A percentile compares a stretch with the other conserved stretches of the same genome.
These are phyloP conservation scores for Theonella swinhoei DNA, from an alignment of 37 sponge, comb jelly and placozoan species.

Conservation along the genomic window DNA sequence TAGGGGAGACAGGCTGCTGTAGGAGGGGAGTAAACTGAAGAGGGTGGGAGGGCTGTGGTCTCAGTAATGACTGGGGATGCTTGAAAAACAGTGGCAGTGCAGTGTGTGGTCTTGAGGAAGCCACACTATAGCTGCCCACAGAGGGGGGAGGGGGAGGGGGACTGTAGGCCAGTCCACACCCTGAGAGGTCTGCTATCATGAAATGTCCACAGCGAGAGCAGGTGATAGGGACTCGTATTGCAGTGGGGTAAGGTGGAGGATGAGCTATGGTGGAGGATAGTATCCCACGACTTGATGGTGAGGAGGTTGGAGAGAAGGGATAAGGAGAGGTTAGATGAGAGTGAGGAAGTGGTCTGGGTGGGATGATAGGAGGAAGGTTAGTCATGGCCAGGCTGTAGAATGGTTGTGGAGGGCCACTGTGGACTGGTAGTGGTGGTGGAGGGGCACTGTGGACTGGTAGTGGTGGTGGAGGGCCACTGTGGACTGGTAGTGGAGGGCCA, in stretches of 20 bases:
- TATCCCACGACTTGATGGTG: no score
- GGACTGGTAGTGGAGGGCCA: not conserved
- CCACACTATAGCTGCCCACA: no score
- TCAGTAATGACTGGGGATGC: not conserved
- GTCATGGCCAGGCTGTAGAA: not conserved
- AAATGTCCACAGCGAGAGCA: not conserved
- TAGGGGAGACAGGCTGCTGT: not conserved
- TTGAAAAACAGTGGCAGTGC: not conserved
- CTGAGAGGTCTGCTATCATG: not conserved
- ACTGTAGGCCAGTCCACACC: not conserved
- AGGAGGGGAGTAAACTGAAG: not conserved
- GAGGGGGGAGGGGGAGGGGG: not conserved
- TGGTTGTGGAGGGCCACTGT: not conserved
- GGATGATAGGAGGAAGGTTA: not conserved
- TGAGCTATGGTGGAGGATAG: not conserved
- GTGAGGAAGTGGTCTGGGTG: not conserved
- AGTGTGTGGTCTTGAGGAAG: not conserved
- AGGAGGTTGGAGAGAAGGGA: not conserved
- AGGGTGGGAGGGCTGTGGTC: not conserved
- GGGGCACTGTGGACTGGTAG: not conserved
- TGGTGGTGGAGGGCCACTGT: not conserved
- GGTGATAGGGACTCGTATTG: not conserved
- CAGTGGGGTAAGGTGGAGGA: not conserved
- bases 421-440: not conserved
- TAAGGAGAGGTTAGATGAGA: not conserved